A percentile compares a stretch with the other conserved stretches of the same genome.
Conservation (phyloP, 2,113 vertebrate genomes). For the Apteryx mantelli region DNA sequence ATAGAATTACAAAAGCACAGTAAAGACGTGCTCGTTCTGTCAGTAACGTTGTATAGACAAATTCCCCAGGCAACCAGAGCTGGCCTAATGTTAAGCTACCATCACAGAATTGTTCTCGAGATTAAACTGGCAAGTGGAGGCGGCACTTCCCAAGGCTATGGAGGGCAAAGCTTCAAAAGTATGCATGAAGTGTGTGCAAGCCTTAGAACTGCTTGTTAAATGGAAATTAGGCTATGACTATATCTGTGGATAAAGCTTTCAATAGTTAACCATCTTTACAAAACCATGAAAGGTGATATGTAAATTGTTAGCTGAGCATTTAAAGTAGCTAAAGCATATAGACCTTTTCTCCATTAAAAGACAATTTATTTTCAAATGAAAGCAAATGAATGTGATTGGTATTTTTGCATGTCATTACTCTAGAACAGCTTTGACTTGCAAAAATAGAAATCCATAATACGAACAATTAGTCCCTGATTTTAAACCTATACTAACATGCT, state of each 20-base stretch:
- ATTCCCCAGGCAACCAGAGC: neutral
- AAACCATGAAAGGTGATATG: neutral
- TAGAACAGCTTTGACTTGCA: neutral
- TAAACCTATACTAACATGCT: neutral
- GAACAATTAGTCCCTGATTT: conserved; percentile 19
- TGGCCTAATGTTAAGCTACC: neutral
- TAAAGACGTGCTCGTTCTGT: neutral
- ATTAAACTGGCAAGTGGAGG: neutral
- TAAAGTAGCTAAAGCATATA: neutral
- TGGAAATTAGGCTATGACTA: neutral
- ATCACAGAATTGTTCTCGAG: neutral
- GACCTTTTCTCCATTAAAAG: neutral
- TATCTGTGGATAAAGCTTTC: neutral
- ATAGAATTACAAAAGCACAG: neutral
- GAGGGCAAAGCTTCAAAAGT: neutral
- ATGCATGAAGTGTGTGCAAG: neutral
- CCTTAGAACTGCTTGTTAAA: neutral
- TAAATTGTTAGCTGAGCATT: neutral
- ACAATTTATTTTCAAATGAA: neutral
- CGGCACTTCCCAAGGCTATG: neutral
- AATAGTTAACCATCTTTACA: neutral
- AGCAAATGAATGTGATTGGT: neutral
- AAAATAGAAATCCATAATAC: conserved; percentile 19
- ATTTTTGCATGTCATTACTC: conserved; percentile 16
- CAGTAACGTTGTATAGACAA: neutral